A percentile compares a stretch with the other conserved stretches of the same genome.
These are phyloP conservation scores for Sinosuthora webbiana DNA, from an alignment of 2,113 vertebrate species.

Conservation along the genomic window DNA sequence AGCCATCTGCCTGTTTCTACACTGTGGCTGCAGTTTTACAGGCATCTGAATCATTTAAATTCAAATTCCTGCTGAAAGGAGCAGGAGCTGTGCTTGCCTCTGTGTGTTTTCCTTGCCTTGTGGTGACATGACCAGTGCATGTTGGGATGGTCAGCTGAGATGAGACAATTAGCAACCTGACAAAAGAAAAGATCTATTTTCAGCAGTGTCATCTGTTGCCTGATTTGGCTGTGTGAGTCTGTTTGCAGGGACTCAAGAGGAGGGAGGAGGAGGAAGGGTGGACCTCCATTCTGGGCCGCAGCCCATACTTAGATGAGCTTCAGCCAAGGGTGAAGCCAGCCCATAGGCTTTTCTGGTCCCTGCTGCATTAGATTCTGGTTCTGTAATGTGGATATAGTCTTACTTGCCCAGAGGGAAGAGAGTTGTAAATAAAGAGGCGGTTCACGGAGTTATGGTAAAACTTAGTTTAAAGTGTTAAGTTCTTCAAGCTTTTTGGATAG, in stretches of 20 bases:
- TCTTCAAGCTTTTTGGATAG: slow-evolving; percentile 25
- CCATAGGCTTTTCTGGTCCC: background rate
- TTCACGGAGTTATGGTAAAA: background rate
- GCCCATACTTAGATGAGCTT: slow-evolving; percentile 1
- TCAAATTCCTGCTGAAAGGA: background rate
- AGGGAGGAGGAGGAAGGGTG: slow-evolving; percentile 24
- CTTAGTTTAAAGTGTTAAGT: background rate
- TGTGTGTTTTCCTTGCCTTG: background rate
- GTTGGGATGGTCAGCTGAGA: background rate
- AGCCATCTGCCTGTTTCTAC: background rate
- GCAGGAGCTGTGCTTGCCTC: background rate
- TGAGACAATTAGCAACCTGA: background rate
- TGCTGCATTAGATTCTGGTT: background rate
- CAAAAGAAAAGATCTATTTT: background rate
- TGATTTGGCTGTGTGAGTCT: background rate
- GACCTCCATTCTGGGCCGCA: background rate
- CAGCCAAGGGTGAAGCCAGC: slow-evolving; percentile 1
- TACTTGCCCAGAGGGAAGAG: background rate
- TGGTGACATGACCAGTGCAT: background rate
- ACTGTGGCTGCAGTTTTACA: background rate
- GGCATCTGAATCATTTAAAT: background rate
- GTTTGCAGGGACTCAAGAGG: background rate
- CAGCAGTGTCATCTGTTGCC: background rate
- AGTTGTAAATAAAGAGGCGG: slow-evolving; percentile 5
- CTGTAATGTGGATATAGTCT: background rate